Evolutionary conservation across 2,888 invertebrate genomes (phyloP), one percentile per base, ranked within the genome.

Genomic region (Athalia rosae): DNA sequence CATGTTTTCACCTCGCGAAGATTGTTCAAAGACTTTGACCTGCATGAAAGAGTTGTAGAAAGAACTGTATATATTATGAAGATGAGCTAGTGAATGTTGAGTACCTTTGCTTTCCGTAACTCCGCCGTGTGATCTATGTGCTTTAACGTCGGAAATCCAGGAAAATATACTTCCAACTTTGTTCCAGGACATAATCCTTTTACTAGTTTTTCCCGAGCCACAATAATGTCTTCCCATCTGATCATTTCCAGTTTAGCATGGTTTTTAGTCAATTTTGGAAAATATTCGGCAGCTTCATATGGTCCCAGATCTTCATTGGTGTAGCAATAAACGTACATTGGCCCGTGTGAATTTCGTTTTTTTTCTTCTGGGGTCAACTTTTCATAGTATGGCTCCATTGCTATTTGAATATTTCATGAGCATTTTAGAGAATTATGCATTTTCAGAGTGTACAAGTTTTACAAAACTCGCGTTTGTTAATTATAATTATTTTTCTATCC

Each of bases 101-200:
- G 71, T 83, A 90, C 92, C 90, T 89, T 86, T 4, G 85, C 84
- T 77, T 84, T 84, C n/a, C 82, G 82, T 8, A 89, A 81, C 7
- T n/a, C 78, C 3, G 96, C 96, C 86, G 91, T 92, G 88, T 97
- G 97, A 43, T 94, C 91, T 56, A 99, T 91, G 90, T 98, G 95
- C 82, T 95, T 95, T 90, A 98, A 92, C 0, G 97, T 97, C 0
- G 99, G 98, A 89, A 99, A 99, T 8, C 99, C 99, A 0, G 96
- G 95, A 90, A 94, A 96, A 87, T 95, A 94, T 73, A 95, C 92
- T 84, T 95, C 93, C 50, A 93, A 89, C 78, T 92, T 91, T 0
- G 94, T 94, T 77, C 94, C 94, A 0, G 94, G 93, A 86, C 94
- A 92, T 79, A 96, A 91, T 6, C 97, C 97, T 79, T 94, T 93